Percentiles rank a stretch among this genome's conserved stretches.
Conservation (phyloP, 2,113 vertebrate species). For the Cinclus cinclus region DNA sequence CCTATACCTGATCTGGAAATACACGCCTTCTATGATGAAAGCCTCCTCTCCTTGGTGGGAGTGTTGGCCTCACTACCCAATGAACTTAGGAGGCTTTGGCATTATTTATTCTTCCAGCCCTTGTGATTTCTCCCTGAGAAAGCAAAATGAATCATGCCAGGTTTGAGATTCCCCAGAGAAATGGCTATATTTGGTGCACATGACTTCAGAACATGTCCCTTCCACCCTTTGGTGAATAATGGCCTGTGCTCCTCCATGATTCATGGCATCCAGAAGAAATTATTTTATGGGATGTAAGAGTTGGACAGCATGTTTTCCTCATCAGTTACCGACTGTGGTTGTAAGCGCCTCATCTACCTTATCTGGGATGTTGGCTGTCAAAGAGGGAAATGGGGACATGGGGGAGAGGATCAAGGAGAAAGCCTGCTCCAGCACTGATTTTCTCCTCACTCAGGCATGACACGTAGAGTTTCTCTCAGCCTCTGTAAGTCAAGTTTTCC, state of each 20-base stretch:
- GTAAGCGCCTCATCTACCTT: neutral
- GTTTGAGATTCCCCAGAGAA: constrained; percentile 22
- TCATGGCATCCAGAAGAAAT: constrained; percentile 48
- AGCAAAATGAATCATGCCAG: constrained; percentile 25
- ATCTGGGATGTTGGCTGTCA: neutral
- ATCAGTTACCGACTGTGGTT: neutral
- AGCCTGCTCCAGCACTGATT: neutral
- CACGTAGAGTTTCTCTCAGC: neutral
- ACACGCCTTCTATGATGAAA: accelerated
- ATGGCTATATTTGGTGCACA: neutral
- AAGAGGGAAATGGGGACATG: neutral
- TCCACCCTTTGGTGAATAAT: constrained; percentile 39
- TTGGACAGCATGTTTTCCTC: constrained; percentile 59
- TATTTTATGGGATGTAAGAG: constrained; percentile 29
- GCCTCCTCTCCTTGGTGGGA: neutral
- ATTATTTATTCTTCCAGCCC: constrained; percentile 13
- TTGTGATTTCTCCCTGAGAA: neutral
- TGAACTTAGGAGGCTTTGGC: neutral
- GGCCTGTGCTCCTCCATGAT: neutral
- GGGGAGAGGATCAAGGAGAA: neutral
- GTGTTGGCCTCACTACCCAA: neutral
- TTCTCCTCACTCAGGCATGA: neutral
- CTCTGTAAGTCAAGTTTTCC: neutral
- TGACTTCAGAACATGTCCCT: neutral
- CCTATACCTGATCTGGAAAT: neutral